These are phyloP conservation scores for Stigmatopora argus DNA, from an alignment of 2,113 vertebrate species.

Conservation along the genomic window DNA sequence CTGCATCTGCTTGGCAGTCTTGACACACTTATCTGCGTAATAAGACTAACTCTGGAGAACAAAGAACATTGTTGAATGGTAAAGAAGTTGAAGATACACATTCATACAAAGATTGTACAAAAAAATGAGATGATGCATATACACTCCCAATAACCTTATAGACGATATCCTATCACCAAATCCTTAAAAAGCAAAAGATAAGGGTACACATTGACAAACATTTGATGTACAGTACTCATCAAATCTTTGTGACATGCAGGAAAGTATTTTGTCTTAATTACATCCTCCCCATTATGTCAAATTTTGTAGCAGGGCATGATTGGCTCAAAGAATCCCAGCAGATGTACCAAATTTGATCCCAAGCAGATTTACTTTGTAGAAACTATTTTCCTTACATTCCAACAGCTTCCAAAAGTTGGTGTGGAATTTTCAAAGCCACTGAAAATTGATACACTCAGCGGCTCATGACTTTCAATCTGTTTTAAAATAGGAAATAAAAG, in stretches of 20 bases:
- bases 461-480: slow-evolving; percentile 92
- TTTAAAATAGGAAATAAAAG: slow-evolving; percentile 74
- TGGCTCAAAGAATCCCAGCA: slow-evolving; percentile 26
- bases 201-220: slow-evolving; percentile 18
- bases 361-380: slow-evolving; percentile 70
- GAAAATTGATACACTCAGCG: slow-evolving; percentile 85
- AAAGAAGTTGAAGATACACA: too few relatives aligned
- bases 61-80: too few relatives aligned
- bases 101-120: too few relatives aligned
- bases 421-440: slow-evolving; percentile 82
- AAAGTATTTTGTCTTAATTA: slow-evolving; percentile 18
- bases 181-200: slow-evolving; percentile 29
- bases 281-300: slow-evolving; percentile 21
- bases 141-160: too few relatives aligned
- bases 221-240: slow-evolving; percentile 4
- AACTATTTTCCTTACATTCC: slow-evolving; percentile 82
- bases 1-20: too few relatives aligned
- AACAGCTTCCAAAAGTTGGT: slow-evolving; percentile 78
- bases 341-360: slow-evolving; percentile 64
- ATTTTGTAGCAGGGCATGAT: slow-evolving; percentile 21
- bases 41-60: too few relatives aligned
- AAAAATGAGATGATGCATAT: too few relatives aligned
- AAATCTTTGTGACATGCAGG: slow-evolving; percentile 43
- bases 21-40: too few relatives aligned
- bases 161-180: slow-evolving; percentile 1